Percentiles rank a stretch among this genome's conserved stretches.
These are phyloP conservation scores for Myrmophylax atrothorax DNA, from an alignment of 2,113 vertebrate genomes.

Conservation along the genomic window DNA sequence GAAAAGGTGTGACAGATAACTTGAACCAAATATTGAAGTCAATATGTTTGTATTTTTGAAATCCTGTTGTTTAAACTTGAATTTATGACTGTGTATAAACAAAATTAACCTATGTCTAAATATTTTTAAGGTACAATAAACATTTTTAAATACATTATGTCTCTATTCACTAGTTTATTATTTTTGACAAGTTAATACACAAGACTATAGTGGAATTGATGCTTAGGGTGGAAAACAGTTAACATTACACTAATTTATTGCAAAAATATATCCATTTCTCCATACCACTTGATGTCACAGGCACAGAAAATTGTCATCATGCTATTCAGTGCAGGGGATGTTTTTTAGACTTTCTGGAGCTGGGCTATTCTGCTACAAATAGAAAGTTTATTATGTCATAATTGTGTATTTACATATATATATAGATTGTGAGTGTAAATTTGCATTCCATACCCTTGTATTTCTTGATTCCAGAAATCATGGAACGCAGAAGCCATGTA, in stretches of 20 bases:
- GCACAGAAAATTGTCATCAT: neutral
- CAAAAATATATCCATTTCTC: neutral
- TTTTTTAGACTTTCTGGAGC: neutral
- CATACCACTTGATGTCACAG: neutral
- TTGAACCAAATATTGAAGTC: neutral
- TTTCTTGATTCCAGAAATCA: neutral
- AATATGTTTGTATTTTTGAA: neutral
- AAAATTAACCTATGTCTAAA: neutral
- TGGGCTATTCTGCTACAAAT: neutral
- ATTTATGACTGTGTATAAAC: neutral
- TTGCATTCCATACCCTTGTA: neutral
- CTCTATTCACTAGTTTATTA: neutral
- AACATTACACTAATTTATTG: neutral
- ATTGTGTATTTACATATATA: neutral
- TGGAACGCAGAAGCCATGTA: neutral
- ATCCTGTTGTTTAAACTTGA: neutral
- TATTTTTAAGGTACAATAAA: constrained; percentile 20
- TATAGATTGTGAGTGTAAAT: neutral
- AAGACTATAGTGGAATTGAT: neutral
- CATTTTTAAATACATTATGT: neutral
- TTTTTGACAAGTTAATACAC: neutral
- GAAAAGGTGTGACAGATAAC: neutral
- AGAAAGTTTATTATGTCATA: neutral
- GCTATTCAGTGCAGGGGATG: neutral
- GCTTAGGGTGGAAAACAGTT: neutral